Evolutionary conservation across 2,888 invertebrate genomes (phyloP), one percentile per base, ranked within the genome.

Genomic region (Heliconius ismenius): DNA sequence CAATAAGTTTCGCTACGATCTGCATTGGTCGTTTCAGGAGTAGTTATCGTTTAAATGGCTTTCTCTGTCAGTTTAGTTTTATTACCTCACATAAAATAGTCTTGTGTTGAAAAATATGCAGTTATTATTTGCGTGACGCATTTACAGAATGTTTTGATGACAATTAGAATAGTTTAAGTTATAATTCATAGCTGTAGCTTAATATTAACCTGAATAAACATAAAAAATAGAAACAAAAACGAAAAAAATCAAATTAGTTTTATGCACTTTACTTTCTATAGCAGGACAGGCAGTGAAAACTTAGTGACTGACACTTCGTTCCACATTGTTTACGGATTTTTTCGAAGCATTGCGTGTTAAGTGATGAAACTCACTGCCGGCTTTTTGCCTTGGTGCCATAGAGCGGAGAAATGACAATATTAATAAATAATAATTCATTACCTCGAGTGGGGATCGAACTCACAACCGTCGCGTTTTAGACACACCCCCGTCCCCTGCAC

Each of bases 1-100:
- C 73, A 69, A 73, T 76, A 68, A 76, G 73, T 73, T 73, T 76
- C 43, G 62, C 69, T 62, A 60, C 79, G 49, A 79, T 79, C 79
- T 58, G 54, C 67, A 69, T 78, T 67, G 68, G 67, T 69, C 63
- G 69, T 76, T 78, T 63, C 62, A 73, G 21, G n/a, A 28, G n/a
- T 54, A 64, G 64, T 74, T 24, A 64, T 54, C 32, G 28, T 73
- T 73, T 73, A 63, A 26, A 28, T 73, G 49, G 62, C 24, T 74
- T 74, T 65, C 64, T 74, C 60, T 64, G 64, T 49, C 32, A 74
- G 64, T 64, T 64, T 49, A 49, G 64, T 65, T 64, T 64, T 73
- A 73, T 60, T 62, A 39, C 43, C 11, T 26, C 6, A 39, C 21
- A 28, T 36, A 63, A 73, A 62, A 73, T 43, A 43, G 18, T 26